Conservation (phyloP, 2,797 vertebrate species). For the Acridotheres tristis region DNA sequence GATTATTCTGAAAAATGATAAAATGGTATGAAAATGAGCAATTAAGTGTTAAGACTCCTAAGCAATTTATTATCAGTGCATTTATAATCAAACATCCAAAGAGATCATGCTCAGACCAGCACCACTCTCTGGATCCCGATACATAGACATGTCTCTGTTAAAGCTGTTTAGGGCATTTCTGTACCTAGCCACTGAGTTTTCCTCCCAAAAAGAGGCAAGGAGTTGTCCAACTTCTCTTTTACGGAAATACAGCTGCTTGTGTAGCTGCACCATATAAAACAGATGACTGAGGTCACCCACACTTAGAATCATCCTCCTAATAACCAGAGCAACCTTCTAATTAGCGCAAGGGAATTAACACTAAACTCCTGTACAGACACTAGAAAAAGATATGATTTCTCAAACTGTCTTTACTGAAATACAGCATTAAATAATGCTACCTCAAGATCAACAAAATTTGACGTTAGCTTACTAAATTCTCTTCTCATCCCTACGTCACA, state of each 20-base stretch:
- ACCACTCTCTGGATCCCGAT: accelerated
- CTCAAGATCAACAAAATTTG: not conserved
- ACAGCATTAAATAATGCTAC: not conserved
- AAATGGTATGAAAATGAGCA: not conserved
- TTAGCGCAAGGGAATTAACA: not conserved
- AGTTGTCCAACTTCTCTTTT: not conserved
- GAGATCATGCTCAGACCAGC: not conserved
- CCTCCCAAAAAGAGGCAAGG: not conserved
- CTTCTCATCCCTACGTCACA: not conserved
- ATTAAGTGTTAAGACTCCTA: not conserved
- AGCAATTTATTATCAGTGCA: not conserved
- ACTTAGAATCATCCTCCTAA: not conserved
- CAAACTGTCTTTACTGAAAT: not conserved
- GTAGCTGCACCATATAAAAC: not conserved
- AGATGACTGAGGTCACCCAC: not conserved
- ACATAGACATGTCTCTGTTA: not conserved
- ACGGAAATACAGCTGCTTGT: not conserved
- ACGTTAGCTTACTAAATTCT: not conserved
- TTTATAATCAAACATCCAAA: not conserved
- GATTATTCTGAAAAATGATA: not conserved
- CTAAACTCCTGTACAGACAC: not conserved
- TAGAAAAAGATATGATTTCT: not conserved
- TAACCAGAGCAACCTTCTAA: not conserved
- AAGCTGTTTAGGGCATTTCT: not conserved
- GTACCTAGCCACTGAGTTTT: not conserved